A percentile compares a stretch with the other conserved stretches of the same genome.
Evolutionary conservation across 2,797 vertebrate species (phyloP).

Genomic region (Sebastes variabilis): DNA sequence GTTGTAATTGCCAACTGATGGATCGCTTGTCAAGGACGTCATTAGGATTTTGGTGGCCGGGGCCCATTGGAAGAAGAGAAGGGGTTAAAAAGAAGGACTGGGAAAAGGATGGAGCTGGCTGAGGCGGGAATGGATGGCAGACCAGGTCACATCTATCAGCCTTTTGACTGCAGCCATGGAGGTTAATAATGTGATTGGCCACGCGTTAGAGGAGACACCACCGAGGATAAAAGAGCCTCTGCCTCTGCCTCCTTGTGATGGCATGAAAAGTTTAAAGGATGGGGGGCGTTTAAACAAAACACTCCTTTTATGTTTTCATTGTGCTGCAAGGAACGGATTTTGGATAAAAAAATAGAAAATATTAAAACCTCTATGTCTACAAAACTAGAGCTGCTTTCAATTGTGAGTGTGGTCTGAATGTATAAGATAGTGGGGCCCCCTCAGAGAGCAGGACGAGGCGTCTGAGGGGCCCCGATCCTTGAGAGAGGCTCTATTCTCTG

Average conservation of each 20-base stretch:
- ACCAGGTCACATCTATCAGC: slow-evolving; percentile 76
- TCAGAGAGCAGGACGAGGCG: slow-evolving; percentile 1
- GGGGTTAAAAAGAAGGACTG: slow-evolving; percentile 75
- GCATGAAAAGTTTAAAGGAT: slow-evolving; percentile 60
- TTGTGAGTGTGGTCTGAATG: neutral
- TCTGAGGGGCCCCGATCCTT: slow-evolving; percentile 34
- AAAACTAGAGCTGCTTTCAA: neutral
- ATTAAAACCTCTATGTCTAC: neutral
- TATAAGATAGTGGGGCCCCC: slow-evolving; percentile 26
- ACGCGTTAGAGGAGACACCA: slow-evolving; percentile 74
- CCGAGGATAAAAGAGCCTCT: slow-evolving; percentile 60
- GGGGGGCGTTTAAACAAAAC: slow-evolving; percentile 44
- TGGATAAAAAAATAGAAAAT: neutral
- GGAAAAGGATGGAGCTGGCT: slow-evolving; percentile 72
- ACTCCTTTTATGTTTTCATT: slow-evolving; percentile 20
- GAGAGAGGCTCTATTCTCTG: slow-evolving; percentile 65
- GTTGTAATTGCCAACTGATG: slow-evolving; percentile 90
- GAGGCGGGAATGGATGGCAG: slow-evolving; percentile 61
- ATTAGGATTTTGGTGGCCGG: slow-evolving; percentile 76
- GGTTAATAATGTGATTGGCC: slow-evolving; percentile 81
- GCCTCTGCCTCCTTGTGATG: slow-evolving; percentile 52
- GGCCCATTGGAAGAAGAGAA: slow-evolving; percentile 61
- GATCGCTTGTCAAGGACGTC: slow-evolving; percentile 83
- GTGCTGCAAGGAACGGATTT: slow-evolving; percentile 3
- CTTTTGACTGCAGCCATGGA: slow-evolving; percentile 73